Evolutionary conservation across 53 echinoderm and acorn worm species (phyloP), one percentile per base, ranked within the genome.

Genomic region (Crossaster papposus): DNA sequence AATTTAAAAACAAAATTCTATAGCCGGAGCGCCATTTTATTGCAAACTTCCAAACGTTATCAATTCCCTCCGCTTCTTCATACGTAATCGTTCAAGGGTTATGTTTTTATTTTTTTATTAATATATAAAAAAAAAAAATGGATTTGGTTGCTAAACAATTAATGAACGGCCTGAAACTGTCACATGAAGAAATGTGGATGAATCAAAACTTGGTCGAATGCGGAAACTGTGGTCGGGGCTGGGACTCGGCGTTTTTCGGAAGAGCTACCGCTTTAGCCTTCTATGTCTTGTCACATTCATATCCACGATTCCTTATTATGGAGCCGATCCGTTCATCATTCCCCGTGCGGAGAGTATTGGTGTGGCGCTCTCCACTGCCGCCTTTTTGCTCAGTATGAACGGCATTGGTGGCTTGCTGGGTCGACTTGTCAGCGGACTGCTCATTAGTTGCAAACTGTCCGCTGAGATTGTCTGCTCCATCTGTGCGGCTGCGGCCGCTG

Each of bases 381-480:
- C 77, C 17, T 13, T 37, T 34, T 36, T 36, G 77, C 35, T 77
- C 35, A 36, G 17, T 15, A 0, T 77, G 35, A 28, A 36, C 38
- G 77, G 77, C 77, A 37, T 22, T 2, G 77, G 77, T 30, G 23
- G 23, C 23, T 17, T 35, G 36, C 77, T 77, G 28, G 77, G 77
- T 77, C 77, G 77, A 6, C 77, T 77, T 77, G 77, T 15, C 36
- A 77, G 36, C 77, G 77, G 77, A 17, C 38, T 77, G 35, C 3
- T 77, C 20, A 77, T 77, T 23, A 77, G 77, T 23, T 77, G 77
- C 32, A 35, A 37, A 23, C 5, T 77, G 17, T 77, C 77, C 11
- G 14, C 77, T 30, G 77, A 77, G 77, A 22, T 24, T 2, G 77
- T 77, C 38, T 24, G 35, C 77, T 36, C 17, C 23, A 35, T 77